Evolutionary conservation across 2,797 vertebrate genomes (phyloP).

Genomic region (Halcyon smyrnensis): DNA sequence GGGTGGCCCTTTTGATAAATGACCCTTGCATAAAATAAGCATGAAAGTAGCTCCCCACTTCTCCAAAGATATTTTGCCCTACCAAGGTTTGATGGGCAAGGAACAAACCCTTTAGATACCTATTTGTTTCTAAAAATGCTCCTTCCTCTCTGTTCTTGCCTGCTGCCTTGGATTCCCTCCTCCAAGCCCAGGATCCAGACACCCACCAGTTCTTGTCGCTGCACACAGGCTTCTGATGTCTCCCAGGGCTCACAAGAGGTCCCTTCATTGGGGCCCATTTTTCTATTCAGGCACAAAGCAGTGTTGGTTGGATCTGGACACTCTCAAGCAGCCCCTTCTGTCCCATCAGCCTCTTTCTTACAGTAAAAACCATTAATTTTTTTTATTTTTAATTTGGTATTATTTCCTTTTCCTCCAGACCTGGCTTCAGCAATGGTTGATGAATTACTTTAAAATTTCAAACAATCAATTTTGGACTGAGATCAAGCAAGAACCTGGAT

Average conservation of each 20-base stretch:
- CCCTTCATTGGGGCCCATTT: not conserved
- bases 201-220: fast-evolving
- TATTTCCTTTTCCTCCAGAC: not conserved
- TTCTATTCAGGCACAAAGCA: not conserved
- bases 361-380: not conserved
- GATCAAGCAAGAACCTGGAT: not conserved
- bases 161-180: fast-evolving
- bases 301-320: not conserved
- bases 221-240: not conserved
- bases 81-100: not conserved
- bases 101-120: not conserved
- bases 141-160: not conserved
- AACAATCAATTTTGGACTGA: not conserved
- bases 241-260: not conserved
- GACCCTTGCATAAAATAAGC: not conserved
- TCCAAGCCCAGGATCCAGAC: not conserved
- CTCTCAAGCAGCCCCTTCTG: not conserved
- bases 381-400: not conserved
- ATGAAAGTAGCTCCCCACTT: not conserved
- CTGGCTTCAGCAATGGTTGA: not conserved
- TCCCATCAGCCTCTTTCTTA: not conserved
- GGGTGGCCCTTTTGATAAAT: not conserved
- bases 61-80: not conserved
- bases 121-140: not conserved
- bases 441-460: not conserved